These are phyloP conservation scores for Drosophila azteca DNA, from an alignment of 1,140 invertebrate genomes.

Conservation along the genomic window DNA sequence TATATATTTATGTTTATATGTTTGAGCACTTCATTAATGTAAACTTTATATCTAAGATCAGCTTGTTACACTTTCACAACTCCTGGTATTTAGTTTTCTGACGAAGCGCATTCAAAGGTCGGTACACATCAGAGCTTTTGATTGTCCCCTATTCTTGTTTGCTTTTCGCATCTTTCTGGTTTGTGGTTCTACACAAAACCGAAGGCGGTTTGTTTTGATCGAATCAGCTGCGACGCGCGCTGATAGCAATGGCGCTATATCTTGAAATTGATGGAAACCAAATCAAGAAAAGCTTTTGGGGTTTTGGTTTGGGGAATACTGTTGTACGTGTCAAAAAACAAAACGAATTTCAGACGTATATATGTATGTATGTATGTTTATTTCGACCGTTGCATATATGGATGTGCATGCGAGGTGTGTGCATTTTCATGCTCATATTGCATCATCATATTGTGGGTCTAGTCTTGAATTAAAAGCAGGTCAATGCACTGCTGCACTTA, in stretches of 20 bases:
- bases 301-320: slow-evolving; percentile 11
- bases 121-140: background rate
- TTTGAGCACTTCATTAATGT: background rate
- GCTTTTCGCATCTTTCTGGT: slow-evolving; percentile 65
- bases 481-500: slow-evolving; percentile 40
- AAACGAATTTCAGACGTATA: slow-evolving; percentile 4
- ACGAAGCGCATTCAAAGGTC: slow-evolving; percentile 36
- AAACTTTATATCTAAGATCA: too few relatives aligned
- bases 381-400: background rate
- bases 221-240: slow-evolving; percentile 40
- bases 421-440: slow-evolving; percentile 8
- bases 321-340: slow-evolving; percentile 10
- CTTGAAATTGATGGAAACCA: slow-evolving; percentile 25
- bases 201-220: slow-evolving; percentile 42
- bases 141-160: slow-evolving; percentile 37
- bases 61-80: too few relatives aligned
- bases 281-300: slow-evolving; percentile 21
- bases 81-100: too few relatives aligned
- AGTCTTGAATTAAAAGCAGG: slow-evolving; percentile 4
- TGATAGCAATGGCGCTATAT: slow-evolving; percentile 15
- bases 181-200: slow-evolving; percentile 62
- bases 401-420: background rate
- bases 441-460: slow-evolving; percentile 23
- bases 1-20: background rate
- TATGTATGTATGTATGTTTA: background rate